Evolutionary conservation across 1,140 invertebrate genomes (phyloP), one percentile per base, ranked within the genome.

Genomic region (Nautilus pompilius): DNA sequence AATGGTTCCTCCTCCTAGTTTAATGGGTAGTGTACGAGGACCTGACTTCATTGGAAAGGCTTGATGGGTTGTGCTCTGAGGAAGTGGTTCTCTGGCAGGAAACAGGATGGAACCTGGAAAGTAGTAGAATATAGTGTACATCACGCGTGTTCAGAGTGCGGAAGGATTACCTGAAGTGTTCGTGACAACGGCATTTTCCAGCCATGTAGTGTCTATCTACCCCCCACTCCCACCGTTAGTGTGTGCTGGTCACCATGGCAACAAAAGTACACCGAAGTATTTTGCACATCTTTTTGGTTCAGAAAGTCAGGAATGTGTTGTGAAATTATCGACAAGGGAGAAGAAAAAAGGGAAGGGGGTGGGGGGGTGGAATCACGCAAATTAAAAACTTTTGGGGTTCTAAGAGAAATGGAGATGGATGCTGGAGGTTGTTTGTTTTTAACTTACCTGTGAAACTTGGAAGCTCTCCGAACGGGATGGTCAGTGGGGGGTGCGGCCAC

Each of bases 401-500:
- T 15, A 4, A 3, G 15, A 26, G 3, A 22, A 29, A 10, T 60
- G n/a, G n/a, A 4, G 17, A 48, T 48, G 13, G 3, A 22, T 48
- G 17, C 17, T 26, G n/a, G 15, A 48, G 4, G 24, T 48, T 30
- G 6, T 5, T 51, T 49, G n/a, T 24, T 49, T 20, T 30, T 56
- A 10, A 33, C 51, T 34, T 66, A 79, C 78, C 79, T 33, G 77
- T 74, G 62, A 79, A 81, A 56, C 72, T 76, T 24, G 79, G 78
- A 22, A 81, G 60, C 55, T 81, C 79, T 34, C 73, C 71, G 58
- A 79, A 81, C 17, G 69, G 60, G 20, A 73, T 67, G 17, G 55
- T 65, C 20, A 75, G 73, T 33, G 75, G 70, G 20, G 70, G 64
- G 26, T 73, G 63, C 20, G 48, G 48, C 79, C 79, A 81, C 36